These are phyloP conservation scores for Euplexia lucipara DNA, from an alignment of 2,888 invertebrate genomes.

Conservation along the genomic window DNA sequence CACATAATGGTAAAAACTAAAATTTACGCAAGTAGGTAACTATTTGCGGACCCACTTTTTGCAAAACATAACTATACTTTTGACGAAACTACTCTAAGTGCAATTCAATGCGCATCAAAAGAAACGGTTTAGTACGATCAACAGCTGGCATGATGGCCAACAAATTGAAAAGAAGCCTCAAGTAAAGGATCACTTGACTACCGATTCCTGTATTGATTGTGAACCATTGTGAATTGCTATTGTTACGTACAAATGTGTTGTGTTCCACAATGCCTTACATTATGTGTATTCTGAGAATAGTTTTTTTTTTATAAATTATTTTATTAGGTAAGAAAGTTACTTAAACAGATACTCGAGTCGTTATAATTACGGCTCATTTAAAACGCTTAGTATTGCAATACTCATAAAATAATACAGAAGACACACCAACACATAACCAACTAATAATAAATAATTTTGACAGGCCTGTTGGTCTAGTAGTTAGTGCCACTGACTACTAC, in stretches of 20 bases:
- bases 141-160: constrained; percentile 47
- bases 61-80: constrained; percentile 3
- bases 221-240: constrained; percentile 42
- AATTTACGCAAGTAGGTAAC: too few relatives aligned
- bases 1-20: background rate
- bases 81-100: constrained; percentile 5
- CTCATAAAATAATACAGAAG: background rate
- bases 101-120: constrained; percentile 43
- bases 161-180: constrained; percentile 58
- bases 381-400: too few relatives aligned
- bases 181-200: constrained; percentile 55
- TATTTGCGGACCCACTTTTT: background rate
- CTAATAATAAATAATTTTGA: background rate
- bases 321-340: background rate
- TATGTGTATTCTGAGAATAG: constrained; percentile 10
- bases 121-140: constrained; percentile 54
- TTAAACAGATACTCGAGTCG: background rate
- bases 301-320: background rate
- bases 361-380: too few relatives aligned
- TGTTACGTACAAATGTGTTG: constrained; percentile 44
- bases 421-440: background rate
- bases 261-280: constrained; percentile 14
- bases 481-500: too few relatives aligned
- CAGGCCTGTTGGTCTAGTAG: too few relatives aligned
- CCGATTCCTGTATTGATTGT: constrained; percentile 52